Percentiles rank a stretch among this genome's conserved stretches.
These are phyloP conservation scores for Dasysyrphus tricinctus DNA, from an alignment of 2,888 invertebrate species.

Conservation along the genomic window DNA sequence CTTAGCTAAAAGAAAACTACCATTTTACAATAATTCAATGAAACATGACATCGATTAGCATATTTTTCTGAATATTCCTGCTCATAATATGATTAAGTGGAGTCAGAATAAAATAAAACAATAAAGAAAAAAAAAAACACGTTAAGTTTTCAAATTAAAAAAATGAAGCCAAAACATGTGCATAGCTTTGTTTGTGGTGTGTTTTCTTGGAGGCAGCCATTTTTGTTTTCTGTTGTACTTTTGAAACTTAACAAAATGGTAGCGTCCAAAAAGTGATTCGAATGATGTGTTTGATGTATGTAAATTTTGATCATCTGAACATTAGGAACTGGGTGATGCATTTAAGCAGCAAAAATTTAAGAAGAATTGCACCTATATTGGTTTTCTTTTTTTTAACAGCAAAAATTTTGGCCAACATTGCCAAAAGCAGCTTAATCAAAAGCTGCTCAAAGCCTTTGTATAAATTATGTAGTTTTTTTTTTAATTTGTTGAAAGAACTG, in stretches of 20 bases:
- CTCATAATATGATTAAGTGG: conserved; percentile 56
- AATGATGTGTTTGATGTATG: conserved; percentile 51
- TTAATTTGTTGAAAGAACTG: conserved; percentile 14
- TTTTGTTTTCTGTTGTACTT: not conserved
- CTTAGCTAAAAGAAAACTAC: conserved; percentile 72
- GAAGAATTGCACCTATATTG: conserved; percentile 59
- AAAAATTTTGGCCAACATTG: conserved; percentile 57
- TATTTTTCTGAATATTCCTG: conserved; percentile 46
- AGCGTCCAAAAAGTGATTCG: conserved; percentile 47
- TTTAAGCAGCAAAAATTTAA: conserved; percentile 65
- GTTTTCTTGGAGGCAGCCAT: conserved; percentile 58
- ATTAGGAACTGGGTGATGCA: conserved; percentile 55
- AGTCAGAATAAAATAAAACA: conserved; percentile 37
- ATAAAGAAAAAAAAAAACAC: conserved; percentile 15
- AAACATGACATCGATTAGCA: conserved; percentile 71
- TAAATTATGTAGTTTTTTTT: conserved; percentile 2
- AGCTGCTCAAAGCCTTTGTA: conserved; percentile 47
- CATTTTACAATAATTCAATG: conserved; percentile 72
- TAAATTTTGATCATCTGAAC: conserved; percentile 31
- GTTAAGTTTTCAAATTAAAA: conserved; percentile 18
- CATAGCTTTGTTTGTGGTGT: conserved; percentile 62
- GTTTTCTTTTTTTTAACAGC: conserved; percentile 47
- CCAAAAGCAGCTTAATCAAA: conserved; percentile 24
- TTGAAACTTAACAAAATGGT: conserved; percentile 4
- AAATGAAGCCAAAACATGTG: conserved; percentile 73